Evolutionary conservation across 2,888 invertebrate genomes (phyloP), one percentile per base, ranked within the genome.

Genomic region (Acleris emargana): DNA sequence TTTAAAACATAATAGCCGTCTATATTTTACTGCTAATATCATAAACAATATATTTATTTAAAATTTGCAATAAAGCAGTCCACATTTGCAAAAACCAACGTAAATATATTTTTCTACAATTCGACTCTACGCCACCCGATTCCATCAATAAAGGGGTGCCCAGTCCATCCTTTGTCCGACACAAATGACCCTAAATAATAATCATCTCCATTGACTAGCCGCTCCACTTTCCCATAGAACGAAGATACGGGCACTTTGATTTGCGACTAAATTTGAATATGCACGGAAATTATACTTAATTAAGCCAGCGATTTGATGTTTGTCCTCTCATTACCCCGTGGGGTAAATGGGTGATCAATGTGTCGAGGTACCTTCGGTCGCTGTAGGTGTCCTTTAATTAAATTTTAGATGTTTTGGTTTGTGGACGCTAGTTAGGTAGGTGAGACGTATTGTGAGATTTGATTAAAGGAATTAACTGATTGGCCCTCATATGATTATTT

Each of bases 231-330:
- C 91, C 88, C 91, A 91, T 87, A 85, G 77, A 42, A 43, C 53
- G 71, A 84, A 84, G 88, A 92, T 92, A 92, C 91, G 91, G 91
- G 91, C 82, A 85, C 83, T 90, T 81, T 89, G 90, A 90, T 90
- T 90, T 85, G 82, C 83, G 79, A 84, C 76, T 77, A 75, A 76
- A 87, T 89, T 87, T 90, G 87, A 90, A 90, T 90, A 82, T 79
- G 77, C n/a, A 80, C 78, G 82, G 85, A 86, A 38, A 88, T 88
- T 87, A 87, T 83, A 80, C 77, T 85, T 90, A 91, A 92, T 92
- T 91, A 90, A 86, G 78, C 77, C 77, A 72, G 73, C 71, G 73
- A 76, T 76, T 70, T 72, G 70, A 73, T 71, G 75, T 71, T 74
- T 79, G 74, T 75, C 70, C 74, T 76, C 71, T 78, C 71, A 76